These are phyloP conservation scores for Saguinus imperator DNA, from an alignment of 2,113 vertebrate species.

Conservation along the genomic window DNA sequence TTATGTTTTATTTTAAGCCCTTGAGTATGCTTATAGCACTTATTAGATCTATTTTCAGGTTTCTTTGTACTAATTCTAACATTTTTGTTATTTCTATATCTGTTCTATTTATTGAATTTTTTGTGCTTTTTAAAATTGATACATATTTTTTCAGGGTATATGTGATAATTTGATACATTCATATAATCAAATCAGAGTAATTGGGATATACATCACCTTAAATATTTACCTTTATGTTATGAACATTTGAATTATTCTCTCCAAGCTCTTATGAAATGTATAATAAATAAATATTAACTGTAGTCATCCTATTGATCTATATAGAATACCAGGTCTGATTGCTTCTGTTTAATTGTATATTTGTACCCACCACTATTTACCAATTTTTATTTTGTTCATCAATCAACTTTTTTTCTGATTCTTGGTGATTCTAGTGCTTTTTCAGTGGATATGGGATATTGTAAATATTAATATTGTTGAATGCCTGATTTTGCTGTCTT, in stretches of 20 bases:
- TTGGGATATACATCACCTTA: neutral
- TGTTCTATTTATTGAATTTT: neutral
- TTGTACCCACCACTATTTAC: neutral
- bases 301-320: neutral
- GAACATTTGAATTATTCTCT: neutral
- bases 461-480: neutral
- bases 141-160: neutral
- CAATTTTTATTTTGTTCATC: neutral
- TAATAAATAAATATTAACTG: neutral
- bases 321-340: neutral
- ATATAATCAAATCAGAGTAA: neutral
- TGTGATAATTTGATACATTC: neutral
- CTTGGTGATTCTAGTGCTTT: neutral
- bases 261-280: neutral
- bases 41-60: neutral
- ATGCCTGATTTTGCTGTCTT: neutral
- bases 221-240: neutral
- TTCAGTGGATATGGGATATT: neutral
- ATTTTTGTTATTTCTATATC: neutral
- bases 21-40: neutral
- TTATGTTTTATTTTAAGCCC: neutral
- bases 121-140: neutral
- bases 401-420: neutral
- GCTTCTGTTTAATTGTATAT: neutral
- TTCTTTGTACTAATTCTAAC: neutral